phyloP scores from a whole-genome alignment of 1,140 invertebrate genomes.

The Daktulosphaira vitifoliae region DNA sequence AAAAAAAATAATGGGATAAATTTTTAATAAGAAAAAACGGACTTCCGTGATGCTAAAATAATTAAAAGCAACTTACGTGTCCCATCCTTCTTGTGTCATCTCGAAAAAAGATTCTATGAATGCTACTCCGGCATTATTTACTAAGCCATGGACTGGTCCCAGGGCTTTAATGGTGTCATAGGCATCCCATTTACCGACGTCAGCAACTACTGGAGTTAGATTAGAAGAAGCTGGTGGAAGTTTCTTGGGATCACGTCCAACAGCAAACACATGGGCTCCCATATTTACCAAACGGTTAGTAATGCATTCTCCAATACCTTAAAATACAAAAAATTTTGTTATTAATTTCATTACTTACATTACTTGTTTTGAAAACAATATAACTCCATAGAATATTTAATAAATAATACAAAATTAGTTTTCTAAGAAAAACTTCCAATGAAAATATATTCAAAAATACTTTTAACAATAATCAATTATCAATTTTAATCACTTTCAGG shows the following conservation, averaged over 20 bases:
- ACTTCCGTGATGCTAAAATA: too few species aligned
- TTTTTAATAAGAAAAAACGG: too few species aligned
- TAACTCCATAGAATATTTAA: too few species aligned
- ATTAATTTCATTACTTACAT: too few species aligned
- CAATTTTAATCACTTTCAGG: too few species aligned
- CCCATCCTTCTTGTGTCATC: constrained; percentile 56
- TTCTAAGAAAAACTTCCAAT: too few species aligned
- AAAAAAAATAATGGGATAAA: too few species aligned
- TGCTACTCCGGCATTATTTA: constrained; percentile 73
- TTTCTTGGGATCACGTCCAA: constrained; percentile 40
- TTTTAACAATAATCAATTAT: too few species aligned
- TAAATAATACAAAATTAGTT: too few species aligned
- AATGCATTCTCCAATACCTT: constrained; percentile 12
- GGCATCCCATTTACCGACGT: constrained; percentile 69
- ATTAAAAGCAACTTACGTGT: constrained; percentile 57
- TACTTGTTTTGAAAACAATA: too few species aligned
- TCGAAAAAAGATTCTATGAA: constrained; percentile 55
- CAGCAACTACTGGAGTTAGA: constrained; percentile 57
- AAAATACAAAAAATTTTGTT: too few species aligned
- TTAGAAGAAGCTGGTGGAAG: constrained; percentile 55
- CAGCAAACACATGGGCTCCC: constrained; percentile 43
- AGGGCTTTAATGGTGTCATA: constrained; percentile 49
- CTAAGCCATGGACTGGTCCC: constrained; percentile 60
- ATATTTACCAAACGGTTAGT: not conserved
- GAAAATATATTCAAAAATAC: too few species aligned